phyloP scores from a whole-genome alignment of 1,140 invertebrate genomes.

The Aphaenogaster floridana region DNA sequence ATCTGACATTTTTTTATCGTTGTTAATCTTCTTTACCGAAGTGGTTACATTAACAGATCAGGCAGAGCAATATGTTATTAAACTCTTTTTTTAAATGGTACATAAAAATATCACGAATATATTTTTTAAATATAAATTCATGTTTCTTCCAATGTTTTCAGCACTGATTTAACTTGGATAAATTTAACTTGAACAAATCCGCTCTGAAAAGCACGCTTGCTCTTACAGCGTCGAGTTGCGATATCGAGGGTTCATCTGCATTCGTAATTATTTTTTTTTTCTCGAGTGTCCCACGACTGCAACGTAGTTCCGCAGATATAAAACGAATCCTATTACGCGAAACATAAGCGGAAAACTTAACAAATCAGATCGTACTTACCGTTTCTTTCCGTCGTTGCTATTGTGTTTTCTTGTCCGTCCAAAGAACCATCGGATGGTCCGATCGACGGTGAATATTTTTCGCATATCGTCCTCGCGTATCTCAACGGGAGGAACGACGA shows the following conservation, averaged over 20 bases:
- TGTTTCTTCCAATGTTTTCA: not conserved
- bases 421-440: not conserved
- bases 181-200: slow-evolving; percentile 15
- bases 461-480: not conserved
- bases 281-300: not conserved
- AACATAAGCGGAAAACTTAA: not conserved
- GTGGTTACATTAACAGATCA: not conserved
- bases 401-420: not conserved
- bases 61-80: not conserved
- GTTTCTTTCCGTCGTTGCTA: not conserved
- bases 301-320: not conserved
- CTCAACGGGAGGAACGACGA: not conserved
- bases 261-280: slow-evolving; percentile 39
- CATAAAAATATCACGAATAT: not conserved
- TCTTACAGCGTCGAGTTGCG: not conserved
- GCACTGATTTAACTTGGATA: not conserved
- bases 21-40: not conserved
- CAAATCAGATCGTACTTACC: not conserved
- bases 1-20: not conserved
- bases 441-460: not conserved
- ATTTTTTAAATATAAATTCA: not conserved
- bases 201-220: not conserved
- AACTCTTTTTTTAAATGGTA: not conserved
- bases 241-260: not conserved
- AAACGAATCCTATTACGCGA: not conserved